Percentiles rank a stretch among this genome's conserved stretches.
Evolutionary conservation across 2,797 vertebrate species (phyloP).

Genomic region (Poecilia velifera): DNA sequence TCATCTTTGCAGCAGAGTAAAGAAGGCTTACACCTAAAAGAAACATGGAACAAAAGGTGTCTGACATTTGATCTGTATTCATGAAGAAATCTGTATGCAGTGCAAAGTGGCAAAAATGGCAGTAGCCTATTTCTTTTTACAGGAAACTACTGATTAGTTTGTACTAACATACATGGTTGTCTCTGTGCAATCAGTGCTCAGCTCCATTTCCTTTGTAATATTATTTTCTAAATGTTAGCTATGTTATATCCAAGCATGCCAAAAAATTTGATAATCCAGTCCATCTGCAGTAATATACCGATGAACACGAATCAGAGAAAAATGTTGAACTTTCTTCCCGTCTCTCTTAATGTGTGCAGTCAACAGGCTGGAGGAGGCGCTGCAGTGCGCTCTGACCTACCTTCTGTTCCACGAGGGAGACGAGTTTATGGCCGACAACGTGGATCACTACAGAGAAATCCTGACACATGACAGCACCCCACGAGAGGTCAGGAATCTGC

Average conservation of each 20-base stretch:
- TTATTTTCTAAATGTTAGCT: constrained; percentile 54
- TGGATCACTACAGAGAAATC: constrained; percentile 84
- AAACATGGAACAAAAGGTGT: background rate
- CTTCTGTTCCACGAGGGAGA: constrained; percentile 90
- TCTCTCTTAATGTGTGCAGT: constrained; percentile 70
- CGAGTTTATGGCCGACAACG: constrained; percentile 89
- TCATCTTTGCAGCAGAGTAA: constrained; percentile 50
- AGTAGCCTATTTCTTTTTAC: background rate
- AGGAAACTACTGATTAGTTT: background rate
- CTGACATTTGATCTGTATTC: background rate
- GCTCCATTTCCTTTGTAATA: constrained; percentile 38
- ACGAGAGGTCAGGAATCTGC: constrained; percentile 81
- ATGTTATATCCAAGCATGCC: background rate
- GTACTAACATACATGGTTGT: constrained; percentile 36
- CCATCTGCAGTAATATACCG: background rate
- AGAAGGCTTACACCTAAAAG: constrained; percentile 22
- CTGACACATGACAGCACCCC: constrained; percentile 80
- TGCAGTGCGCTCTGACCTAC: constrained; percentile 89
- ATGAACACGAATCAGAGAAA: constrained; percentile 3
- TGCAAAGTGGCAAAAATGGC: background rate
- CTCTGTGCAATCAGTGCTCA: constrained; percentile 46
- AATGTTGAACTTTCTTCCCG: background rate
- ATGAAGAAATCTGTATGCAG: background rate
- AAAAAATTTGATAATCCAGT: background rate
- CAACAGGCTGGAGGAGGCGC: constrained; percentile 81